These are phyloP conservation scores for Zingel zingel DNA, from an alignment of 2,113 vertebrate species.

Conservation along the genomic window DNA sequence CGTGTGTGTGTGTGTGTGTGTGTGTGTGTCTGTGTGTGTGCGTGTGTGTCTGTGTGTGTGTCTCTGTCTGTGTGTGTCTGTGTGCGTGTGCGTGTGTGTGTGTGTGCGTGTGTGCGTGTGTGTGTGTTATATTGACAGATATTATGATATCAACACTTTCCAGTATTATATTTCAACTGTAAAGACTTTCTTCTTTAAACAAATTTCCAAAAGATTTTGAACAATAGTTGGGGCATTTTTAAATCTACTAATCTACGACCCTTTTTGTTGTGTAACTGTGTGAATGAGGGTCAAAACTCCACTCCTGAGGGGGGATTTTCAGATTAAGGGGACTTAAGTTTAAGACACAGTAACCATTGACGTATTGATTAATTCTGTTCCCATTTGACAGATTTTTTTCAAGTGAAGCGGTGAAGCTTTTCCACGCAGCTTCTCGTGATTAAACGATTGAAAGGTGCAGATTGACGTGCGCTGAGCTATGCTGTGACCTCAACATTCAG, in stretches of 20 bases:
- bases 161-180: too few relatives aligned
- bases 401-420: too few relatives aligned
- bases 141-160: too few relatives aligned
- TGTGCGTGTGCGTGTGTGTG: accelerated
- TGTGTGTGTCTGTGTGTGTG: accelerated
- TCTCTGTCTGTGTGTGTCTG: too few relatives aligned
- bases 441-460: slow-evolving; percentile 7
- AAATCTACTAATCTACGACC: too few relatives aligned
- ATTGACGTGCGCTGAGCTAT: slow-evolving; percentile 32
- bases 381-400: slow-evolving; percentile 63
- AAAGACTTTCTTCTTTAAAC: too few relatives aligned
- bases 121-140: too few relatives aligned
- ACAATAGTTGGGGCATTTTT: background rate
- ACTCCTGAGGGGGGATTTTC: slow-evolving; percentile 25
- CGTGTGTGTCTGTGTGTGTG: too few relatives aligned
- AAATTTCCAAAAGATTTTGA: background rate
- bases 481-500: background rate
- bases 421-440: background rate
- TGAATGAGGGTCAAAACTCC: background rate
- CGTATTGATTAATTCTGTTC: slow-evolving; percentile 30
- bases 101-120: too few relatives aligned
- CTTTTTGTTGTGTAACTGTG: background rate
- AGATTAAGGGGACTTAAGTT: slow-evolving; percentile 29
- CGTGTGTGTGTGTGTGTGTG: accelerated
- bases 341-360: background rate